A percentile compares a stretch with the other conserved stretches of the same genome.
Evolutionary conservation across 2,113 vertebrate species (phyloP).

Genomic region (Cepphus grylle): DNA sequence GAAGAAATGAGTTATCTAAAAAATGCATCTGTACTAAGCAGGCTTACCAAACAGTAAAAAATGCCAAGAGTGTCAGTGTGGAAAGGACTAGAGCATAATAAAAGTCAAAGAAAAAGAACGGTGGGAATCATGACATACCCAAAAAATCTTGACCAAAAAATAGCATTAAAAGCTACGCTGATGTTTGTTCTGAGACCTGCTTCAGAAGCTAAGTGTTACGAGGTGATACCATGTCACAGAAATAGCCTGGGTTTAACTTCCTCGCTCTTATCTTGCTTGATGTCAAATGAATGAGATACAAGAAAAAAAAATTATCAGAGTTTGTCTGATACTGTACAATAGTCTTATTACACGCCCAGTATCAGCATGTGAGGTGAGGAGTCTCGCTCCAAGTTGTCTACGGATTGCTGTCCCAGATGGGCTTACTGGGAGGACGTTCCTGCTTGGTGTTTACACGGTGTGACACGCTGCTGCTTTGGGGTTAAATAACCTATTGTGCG

Average conservation of each 20-base stretch:
- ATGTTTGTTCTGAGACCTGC: neutral
- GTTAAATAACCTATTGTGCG: conserved; percentile 36
- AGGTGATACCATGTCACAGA: conserved; percentile 42
- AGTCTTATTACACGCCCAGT: neutral
- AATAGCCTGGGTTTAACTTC: conserved; percentile 18
- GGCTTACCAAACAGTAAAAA: neutral
- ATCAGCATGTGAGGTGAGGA: neutral
- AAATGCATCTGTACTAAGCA: neutral
- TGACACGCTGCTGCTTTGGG: neutral
- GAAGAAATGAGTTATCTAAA: neutral
- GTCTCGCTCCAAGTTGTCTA: neutral
- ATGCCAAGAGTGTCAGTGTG: neutral
- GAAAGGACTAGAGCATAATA: neutral
- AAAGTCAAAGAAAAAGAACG: neutral
- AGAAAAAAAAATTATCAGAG: neutral
- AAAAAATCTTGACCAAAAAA: neutral
- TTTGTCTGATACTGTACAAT: neutral
- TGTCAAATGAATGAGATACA: neutral
- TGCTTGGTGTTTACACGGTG: neutral
- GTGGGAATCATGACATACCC: neutral
- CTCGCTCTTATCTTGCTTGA: neutral
- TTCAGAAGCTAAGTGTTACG: neutral
- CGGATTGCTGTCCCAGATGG: neutral
- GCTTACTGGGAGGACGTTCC: neutral
- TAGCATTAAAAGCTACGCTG: neutral